A percentile compares a stretch with the other conserved stretches of the same genome.
Conservation (phyloP, 2,113 vertebrate species). For the Phalacrocorax carbo region DNA sequence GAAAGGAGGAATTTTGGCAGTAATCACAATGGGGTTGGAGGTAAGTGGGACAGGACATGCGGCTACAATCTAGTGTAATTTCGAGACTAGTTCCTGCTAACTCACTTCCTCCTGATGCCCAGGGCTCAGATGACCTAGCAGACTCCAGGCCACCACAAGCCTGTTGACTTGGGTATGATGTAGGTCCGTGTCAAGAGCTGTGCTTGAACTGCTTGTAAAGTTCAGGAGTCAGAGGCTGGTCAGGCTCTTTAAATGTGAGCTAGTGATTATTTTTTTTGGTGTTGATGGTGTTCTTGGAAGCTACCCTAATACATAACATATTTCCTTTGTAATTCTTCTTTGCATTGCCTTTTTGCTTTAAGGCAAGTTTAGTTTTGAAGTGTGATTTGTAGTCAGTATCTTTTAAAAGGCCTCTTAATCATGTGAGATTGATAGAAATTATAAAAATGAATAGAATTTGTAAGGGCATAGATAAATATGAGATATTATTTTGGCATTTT, state of each 20-base stretch:
- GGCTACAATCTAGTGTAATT: background rate
- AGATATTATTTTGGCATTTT: background rate
- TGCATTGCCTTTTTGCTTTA: background rate
- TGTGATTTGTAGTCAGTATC: background rate
- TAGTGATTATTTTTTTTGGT: background rate
- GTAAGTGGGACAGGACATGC: background rate
- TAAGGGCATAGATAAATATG: background rate
- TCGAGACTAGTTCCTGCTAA: background rate
- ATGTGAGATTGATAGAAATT: background rate
- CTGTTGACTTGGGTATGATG: background rate
- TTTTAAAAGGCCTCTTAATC: background rate
- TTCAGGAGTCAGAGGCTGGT: background rate
- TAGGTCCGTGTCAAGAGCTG: background rate
- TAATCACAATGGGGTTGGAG: background rate
- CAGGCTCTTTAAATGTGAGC: background rate
- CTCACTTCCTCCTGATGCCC: background rate
- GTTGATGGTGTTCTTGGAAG: background rate
- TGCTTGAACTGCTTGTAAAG: background rate
- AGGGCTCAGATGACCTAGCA: background rate
- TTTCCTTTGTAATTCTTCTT: background rate
- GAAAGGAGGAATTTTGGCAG: background rate
- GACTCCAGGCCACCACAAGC: background rate
- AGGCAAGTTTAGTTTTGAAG: background rate
- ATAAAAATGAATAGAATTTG: background rate
- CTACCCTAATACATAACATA: background rate